Evolutionary conservation across 35 echinoderm and acorn worm genomes (phyloP), one percentile per base, ranked within the genome.

Genomic region (Apostichopus japonicus): DNA sequence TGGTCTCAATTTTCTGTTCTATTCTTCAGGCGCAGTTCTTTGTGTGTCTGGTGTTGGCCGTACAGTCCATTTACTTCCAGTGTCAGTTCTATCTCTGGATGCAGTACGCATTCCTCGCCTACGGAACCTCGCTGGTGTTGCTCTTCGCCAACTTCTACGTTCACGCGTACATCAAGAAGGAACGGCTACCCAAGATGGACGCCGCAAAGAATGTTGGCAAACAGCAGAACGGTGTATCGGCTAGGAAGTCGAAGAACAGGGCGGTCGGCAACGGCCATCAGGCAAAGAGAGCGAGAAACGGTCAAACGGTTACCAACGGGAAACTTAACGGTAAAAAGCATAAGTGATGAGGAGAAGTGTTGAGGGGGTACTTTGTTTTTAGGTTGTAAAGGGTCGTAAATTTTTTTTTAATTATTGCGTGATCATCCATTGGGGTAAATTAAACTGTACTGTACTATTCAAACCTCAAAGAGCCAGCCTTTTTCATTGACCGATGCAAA

Each of bases 101-200:
- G 97, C 97, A 99, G 19, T 99, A 90, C 17, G 95, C 92, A 2
- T 86, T 95, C 56, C 86, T 99, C 22, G 55, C 62, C 10, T 99
- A 99, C 71, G 97, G 86, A 27, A 90, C 93, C 52, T 94, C 95
- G 83, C 94, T 99, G 23, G 92, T 96, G 22, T 8, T 90, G 27
- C 95, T 99, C 57, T 99, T 99, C 92, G 44, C 93, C 54, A 99
- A 99, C 87, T 99, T 99, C 95, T 99, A 99, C 95, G 87, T 99
- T 92, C 95, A 99, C 76, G 97, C 97, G 2, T 99, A 99, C 92
- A 95, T 96, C 81, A 94, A 92, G 54, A 87, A 91, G 11, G 92
- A 96, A n/a, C 87, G 97, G 13, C 76, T 94, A 6, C 96, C 96
- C 51, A 98, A 98, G 94, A 53, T 77, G 11, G 86, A 98, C 8